A percentile compares a stretch with the other conserved stretches of the same genome.
Evolutionary conservation across 2,113 vertebrate genomes (phyloP).

Genomic region (Salvator merianae): DNA sequence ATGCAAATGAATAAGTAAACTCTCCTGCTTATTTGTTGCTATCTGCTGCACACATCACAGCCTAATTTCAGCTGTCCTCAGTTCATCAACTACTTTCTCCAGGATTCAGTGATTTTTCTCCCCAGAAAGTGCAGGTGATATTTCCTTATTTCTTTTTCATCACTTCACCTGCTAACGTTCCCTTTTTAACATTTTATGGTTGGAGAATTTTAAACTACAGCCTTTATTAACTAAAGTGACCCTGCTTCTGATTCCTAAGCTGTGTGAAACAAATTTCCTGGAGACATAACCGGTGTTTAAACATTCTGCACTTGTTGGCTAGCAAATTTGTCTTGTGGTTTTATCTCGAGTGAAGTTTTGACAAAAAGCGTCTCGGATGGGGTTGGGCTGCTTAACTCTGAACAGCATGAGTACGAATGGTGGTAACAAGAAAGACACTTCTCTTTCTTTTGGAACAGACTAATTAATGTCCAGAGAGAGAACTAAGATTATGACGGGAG

Average conservation of each 20-base stretch:
- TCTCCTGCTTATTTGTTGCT: no score
- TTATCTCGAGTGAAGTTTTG: slow-evolving; percentile 23
- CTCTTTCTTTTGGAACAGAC: slow-evolving; percentile 5
- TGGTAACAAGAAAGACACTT: slow-evolving; percentile 7
- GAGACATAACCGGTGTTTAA: background rate
- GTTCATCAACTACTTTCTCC: no score
- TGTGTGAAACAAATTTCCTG: background rate
- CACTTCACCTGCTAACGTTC: background rate
- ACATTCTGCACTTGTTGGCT: slow-evolving; percentile 6
- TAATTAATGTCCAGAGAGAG: slow-evolving; percentile 42
- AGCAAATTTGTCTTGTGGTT: background rate
- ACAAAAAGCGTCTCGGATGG: background rate
- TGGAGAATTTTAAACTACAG: background rate
- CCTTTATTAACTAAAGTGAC: background rate
- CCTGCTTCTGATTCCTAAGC: background rate
- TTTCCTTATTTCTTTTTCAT: background rate
- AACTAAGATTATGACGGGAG: slow-evolving; percentile 42
- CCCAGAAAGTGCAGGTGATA: background rate
- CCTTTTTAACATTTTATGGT: background rate
- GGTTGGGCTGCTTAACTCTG: slow-evolving; percentile 21
- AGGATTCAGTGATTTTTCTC: no score
- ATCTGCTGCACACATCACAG: no score
- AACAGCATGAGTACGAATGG: background rate
- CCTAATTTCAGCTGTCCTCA: no score
- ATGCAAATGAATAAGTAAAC: no score